These are phyloP conservation scores for Alosa sapidissima DNA, from an alignment of 2,797 vertebrate species.

Conservation along the genomic window DNA sequence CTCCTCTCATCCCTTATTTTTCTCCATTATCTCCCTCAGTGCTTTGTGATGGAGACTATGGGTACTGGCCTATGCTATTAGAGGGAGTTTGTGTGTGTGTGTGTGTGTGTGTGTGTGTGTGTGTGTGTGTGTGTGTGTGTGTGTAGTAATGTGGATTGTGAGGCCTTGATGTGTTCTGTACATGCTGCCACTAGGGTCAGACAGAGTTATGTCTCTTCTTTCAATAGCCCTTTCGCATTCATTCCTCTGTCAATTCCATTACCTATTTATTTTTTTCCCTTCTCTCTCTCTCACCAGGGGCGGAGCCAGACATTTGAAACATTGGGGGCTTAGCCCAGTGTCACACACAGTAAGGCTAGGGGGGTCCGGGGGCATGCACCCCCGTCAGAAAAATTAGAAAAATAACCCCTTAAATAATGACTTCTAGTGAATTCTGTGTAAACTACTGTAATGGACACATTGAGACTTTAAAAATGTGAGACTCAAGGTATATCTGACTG, in stretches of 20 bases:
- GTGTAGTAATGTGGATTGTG: not conserved
- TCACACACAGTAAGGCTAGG: too few species aligned
- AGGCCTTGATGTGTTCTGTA: not conserved
- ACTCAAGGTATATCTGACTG: too few species aligned
- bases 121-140: not conserved
- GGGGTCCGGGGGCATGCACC: too few species aligned
- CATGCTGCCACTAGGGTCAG: not conserved
- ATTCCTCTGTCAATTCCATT: conserved; percentile 2
- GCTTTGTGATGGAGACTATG: not conserved
- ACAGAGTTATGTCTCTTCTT: not conserved
- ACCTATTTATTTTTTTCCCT: not conserved
- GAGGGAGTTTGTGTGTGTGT: not conserved
- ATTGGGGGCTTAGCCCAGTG: too few species aligned
- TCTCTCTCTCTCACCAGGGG: not conserved
- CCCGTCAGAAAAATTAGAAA: too few species aligned
- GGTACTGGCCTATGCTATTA: not conserved
- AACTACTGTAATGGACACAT: too few species aligned
- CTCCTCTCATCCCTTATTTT: not conserved
- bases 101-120: not conserved
- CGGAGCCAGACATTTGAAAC: too few species aligned
- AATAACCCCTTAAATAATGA: too few species aligned
- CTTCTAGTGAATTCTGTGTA: too few species aligned
- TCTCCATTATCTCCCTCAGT: not conserved
- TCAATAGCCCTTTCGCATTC: not conserved
- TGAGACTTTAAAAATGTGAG: too few species aligned